phyloP scores from a whole-genome alignment of 1,140 invertebrate species.

The Marisa cornuarietis region DNA sequence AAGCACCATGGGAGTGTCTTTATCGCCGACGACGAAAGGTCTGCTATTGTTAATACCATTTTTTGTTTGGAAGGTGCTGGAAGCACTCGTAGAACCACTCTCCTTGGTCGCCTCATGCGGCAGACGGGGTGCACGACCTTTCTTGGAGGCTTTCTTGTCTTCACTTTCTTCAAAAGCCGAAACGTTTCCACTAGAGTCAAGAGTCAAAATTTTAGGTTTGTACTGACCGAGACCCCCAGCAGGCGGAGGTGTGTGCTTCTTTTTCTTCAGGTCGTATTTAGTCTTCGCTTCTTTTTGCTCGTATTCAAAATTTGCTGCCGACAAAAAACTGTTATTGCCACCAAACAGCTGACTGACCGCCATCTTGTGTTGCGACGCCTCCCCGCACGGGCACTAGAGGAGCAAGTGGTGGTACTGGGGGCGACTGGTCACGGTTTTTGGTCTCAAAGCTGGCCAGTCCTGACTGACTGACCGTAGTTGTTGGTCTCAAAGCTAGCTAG shows the following conservation, averaged over 20 bases:
- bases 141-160: background rate
- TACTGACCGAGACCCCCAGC: slow-evolving; percentile 24
- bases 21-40: slow-evolving; percentile 29
- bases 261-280: slow-evolving; percentile 25
- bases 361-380: background rate
- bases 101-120: background rate
- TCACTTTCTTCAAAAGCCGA: too few relatives aligned
- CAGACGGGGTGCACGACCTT: background rate
- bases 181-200: background rate
- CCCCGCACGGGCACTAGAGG: background rate
- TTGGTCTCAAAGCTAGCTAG: too few relatives aligned
- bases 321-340: background rate
- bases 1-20: slow-evolving; percentile 29
- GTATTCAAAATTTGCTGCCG: slow-evolving; percentile 11
- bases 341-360: slow-evolving; percentile 23
- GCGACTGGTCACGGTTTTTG: background rate
- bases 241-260: background rate
- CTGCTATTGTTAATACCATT: background rate
- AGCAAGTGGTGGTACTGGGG: background rate
- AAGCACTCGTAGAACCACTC: background rate
- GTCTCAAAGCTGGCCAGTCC: background rate
- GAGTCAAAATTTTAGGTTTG: slow-evolving; percentile 29
- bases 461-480: too few relatives aligned
- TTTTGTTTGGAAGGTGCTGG: background rate
- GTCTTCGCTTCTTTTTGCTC: slow-evolving; percentile 25